Evolutionary conservation across 2,797 vertebrate species (phyloP), one percentile per base, ranked within the genome.

Genomic region (Gadopsis bispinosus): DNA sequence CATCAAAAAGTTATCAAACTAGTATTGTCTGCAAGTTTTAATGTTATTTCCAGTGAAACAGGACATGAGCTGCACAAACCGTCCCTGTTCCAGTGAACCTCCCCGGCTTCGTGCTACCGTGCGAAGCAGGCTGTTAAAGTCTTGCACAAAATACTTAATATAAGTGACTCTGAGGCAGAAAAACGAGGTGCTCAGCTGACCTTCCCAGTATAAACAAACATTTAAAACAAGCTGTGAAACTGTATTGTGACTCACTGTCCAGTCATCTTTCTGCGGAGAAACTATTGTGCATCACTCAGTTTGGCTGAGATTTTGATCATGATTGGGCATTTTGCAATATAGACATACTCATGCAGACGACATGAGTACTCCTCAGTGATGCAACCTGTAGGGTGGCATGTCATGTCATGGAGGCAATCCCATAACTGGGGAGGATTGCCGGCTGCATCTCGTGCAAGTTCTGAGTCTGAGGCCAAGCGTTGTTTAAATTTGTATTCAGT

Each of bases 291-390:
- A 20, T 66, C 53, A 67, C 59, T 78, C 66, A 68, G 1, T 13
- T 16, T 13, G 39, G 1, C 1, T 67, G 56, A 37, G 17, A 41
- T 53, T 19, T 16, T 11, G 41, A 66, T 80, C 16, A 16, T 80
- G 69, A 82, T 17, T 7, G 29, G 56, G 16, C 74, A 63, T 78
- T 80, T 72, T 86, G 64, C 59, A 50, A 16, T 37, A 50, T 33
- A 17, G 59, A 59, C 35, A 55, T 20, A 22, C 16, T 16, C 3
- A 10, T 11, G 13, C 20, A 22, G 19, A 12, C 8, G 26, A 35
- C 14, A 54, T 29, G 2, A 62, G 12, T 0, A 4, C 19, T 31
- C 17, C 19, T 19, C 16, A 26, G 41, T 77, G 51, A 75, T 66
- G 73, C 29, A 72, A 63, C 41, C 22, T n/a, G 26, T 6, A 41